Evolutionary conservation across 1,140 invertebrate species (phyloP), one percentile per base, ranked within the genome.

Genomic region (Drosophila funebris): DNA sequence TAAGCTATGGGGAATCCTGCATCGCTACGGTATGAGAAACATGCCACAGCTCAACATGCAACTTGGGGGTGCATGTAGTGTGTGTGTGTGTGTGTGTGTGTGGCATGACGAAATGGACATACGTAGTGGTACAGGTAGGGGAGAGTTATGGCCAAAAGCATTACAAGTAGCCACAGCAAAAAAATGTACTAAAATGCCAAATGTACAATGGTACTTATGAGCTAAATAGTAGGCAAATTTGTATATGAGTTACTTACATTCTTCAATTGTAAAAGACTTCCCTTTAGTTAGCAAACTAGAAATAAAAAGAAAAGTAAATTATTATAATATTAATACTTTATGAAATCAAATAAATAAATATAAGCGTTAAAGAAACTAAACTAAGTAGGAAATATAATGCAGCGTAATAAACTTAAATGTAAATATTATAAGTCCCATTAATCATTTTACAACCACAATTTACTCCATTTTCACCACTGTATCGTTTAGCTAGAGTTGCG

Each of bases 31-130:
- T 18, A 43, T 22, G 66, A 27, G 60, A 41, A 81, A 77, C 78
- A 78, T 78, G 82, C 58, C 70, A 58, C 70, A 62, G 22, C 79
- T 80, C 57, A 79, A 80, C 81, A 85, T 85, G 81, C 81, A 82
- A 84, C 82, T 43, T 41, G 46, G 67, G 50, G 39, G 56, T 20
- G 20, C 14, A 7, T 50, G 57, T 24, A n/a, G 22, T 31, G 3
- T 33, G 48, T 29, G 24, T 14, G 24, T 7, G 29, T 27, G 29
- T 9, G 20, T 44, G 53, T 36, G 22, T 20, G 58, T 62, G 43
- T 36, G 33, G 39, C 37, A 44, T 9, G 18, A 4, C n/a, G 3
- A 48, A 48, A 50, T 71, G 58, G 41, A 63, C 41, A 41, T 37
- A 54, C 13, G 52, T 13, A 11, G 9, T 14, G 9, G 48, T 31